Evolutionary conservation across 2,888 invertebrate genomes (phyloP).

Genomic region (Catonia carolina): DNA sequence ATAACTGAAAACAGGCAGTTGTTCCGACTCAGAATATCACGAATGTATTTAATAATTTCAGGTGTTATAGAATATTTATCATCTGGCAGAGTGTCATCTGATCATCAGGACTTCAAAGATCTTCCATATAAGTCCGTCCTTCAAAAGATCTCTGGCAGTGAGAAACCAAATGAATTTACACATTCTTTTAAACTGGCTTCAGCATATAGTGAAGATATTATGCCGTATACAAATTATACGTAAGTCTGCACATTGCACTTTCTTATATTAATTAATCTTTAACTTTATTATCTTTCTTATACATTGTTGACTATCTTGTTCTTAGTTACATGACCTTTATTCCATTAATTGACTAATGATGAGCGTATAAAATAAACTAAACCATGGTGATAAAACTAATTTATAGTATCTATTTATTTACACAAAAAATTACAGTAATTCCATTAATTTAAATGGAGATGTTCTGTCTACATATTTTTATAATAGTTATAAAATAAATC

Average conservation of each 20-base stretch:
- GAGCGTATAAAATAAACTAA: too few relatives aligned
- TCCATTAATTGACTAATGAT: too few relatives aligned
- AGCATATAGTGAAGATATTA: constrained; percentile 90
- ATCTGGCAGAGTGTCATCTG: constrained; percentile 79
- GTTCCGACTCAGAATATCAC: too few relatives aligned
- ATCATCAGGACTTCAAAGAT: constrained; percentile 95
- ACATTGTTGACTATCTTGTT: constrained; percentile 9
- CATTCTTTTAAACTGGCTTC: constrained; percentile 95
- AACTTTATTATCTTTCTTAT: too few relatives aligned
- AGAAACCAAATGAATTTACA: constrained; percentile 80
- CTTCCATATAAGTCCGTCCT: constrained; percentile 87
- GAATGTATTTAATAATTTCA: constrained; percentile 42
- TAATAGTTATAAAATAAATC: too few relatives aligned
- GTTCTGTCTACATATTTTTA: too few relatives aligned
- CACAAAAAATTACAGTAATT: too few relatives aligned
- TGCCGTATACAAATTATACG: constrained; percentile 99
- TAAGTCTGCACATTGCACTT: constrained; percentile 49
- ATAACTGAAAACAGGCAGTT: too few relatives aligned
- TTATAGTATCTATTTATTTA: too few relatives aligned
- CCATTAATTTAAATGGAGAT: too few relatives aligned
- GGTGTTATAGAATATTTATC: constrained; percentile 95
- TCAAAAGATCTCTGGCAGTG: constrained; percentile 80
- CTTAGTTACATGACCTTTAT: neutral
- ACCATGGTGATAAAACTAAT: too few relatives aligned
- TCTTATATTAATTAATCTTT: too few relatives aligned